Evolutionary conservation across 2,888 invertebrate species (phyloP).

Genomic region (Heliconius ismenius): DNA sequence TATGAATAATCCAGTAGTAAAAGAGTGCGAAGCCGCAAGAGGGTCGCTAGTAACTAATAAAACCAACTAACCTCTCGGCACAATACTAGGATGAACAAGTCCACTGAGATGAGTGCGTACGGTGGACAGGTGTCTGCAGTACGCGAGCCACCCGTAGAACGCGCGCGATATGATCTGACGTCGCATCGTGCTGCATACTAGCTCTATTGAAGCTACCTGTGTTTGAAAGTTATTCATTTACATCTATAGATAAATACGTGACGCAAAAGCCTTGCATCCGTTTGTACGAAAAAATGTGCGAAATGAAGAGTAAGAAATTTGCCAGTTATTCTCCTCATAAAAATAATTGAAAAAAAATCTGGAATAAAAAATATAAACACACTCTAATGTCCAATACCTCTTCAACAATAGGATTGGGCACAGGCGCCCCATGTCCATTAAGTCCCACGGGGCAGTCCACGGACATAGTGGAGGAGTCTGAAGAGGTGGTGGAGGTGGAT

Average conservation of each 20-base stretch:
- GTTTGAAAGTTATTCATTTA: slow-evolving; percentile 32
- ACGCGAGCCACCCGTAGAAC: slow-evolving; percentile 97
- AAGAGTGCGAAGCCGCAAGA: too few species aligned
- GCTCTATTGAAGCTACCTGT: slow-evolving; percentile 84
- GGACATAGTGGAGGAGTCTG: slow-evolving; percentile 84
- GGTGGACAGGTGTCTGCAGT: slow-evolving; percentile 95
- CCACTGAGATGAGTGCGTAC: slow-evolving; percentile 96
- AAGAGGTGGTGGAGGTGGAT: slow-evolving; percentile 85
- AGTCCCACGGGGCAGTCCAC: slow-evolving; percentile 73
- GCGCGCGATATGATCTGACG: slow-evolving; percentile 96
- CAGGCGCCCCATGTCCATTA: slow-evolving; percentile 60
- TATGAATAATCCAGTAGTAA: too few species aligned
- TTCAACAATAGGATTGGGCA: slow-evolving; percentile 60
- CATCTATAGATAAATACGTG: neutral
- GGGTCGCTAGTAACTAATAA: too few species aligned
- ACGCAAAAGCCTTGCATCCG: too few species aligned
- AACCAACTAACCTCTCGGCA: slow-evolving; percentile 79
- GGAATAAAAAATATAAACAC: too few species aligned
- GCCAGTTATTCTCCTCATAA: too few species aligned
- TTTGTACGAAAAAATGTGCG: too few species aligned
- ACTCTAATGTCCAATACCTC: slow-evolving; percentile 54
- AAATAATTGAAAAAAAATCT: too few species aligned
- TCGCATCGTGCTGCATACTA: slow-evolving; percentile 96
- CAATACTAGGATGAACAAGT: slow-evolving; percentile 88
- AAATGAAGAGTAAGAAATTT: too few species aligned